A percentile compares a stretch with the other conserved stretches of the same genome.
phyloP scores from a whole-genome alignment of 2,113 vertebrate species.

The Glaucidium brasilianum region DNA sequence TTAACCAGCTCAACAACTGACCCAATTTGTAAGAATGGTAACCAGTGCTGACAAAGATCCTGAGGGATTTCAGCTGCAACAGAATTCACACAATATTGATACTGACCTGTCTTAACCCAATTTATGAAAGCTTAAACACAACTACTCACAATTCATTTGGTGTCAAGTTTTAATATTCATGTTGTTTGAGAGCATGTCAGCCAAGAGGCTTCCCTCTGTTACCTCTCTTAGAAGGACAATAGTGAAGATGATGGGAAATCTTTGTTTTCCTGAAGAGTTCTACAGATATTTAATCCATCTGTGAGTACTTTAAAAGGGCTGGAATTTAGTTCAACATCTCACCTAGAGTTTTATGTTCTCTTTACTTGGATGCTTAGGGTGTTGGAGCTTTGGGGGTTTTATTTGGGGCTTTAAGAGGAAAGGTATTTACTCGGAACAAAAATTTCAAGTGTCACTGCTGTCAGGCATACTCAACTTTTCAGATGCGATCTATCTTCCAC shows the following conservation, averaged over 20 bases:
- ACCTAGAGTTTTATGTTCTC: not conserved
- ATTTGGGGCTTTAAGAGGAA: not conserved
- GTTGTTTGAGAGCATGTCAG: not conserved
- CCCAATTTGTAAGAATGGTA: not conserved
- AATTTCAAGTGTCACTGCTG: not conserved
- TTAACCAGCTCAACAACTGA: not conserved
- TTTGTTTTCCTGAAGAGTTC: not conserved
- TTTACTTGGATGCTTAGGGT: not conserved
- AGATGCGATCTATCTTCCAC: not conserved
- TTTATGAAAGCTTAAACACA: fast-evolving
- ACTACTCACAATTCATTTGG: not conserved
- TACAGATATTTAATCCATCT: not conserved
- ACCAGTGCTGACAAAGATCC: not conserved
- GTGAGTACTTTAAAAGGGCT: not conserved
- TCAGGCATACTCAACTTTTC: not conserved
- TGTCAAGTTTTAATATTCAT: not conserved
- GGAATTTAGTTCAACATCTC: not conserved
- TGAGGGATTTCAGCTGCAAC: not conserved
- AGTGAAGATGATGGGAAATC: not conserved
- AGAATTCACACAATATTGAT: not conserved
- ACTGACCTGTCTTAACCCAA: not conserved
- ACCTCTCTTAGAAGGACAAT: not conserved
- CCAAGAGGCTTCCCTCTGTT: not conserved
- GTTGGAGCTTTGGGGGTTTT: not conserved
- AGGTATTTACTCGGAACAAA: not conserved